Conservation (phyloP, 1,140 invertebrate species). For the Harlomillsia oculata region DNA sequence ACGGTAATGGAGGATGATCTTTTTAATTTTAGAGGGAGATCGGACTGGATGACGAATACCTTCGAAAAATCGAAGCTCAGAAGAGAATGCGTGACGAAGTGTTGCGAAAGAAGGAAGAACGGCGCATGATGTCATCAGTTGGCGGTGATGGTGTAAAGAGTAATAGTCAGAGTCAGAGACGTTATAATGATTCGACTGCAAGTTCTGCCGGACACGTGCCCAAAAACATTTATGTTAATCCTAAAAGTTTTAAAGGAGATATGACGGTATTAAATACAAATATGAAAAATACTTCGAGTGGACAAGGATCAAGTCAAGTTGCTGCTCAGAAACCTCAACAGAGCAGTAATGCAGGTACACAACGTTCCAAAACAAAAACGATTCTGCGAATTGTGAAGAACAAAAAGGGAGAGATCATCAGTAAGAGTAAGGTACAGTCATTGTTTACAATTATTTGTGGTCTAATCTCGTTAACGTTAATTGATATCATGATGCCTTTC, state of each 20-base stretch:
- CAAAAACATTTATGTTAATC: slow-evolving; percentile 28
- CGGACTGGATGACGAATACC: slow-evolving; percentile 30
- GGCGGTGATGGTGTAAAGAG: background rate
- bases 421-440: slow-evolving; percentile 29
- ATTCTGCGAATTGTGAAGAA: slow-evolving; percentile 29
- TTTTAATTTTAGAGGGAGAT: slow-evolving; percentile 23
- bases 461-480: no score
- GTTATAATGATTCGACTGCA: no score
- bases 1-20: background rate
- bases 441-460: no score
- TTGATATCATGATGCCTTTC: no score
- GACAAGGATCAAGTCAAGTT: slow-evolving; percentile 5
- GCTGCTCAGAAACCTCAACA: background rate
- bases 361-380: slow-evolving; percentile 17
- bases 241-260: slow-evolving; percentile 25
- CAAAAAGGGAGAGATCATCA: slow-evolving; percentile 34
- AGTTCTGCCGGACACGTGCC: background rate
- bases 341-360: background rate
- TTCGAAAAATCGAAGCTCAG: slow-evolving; percentile 27
- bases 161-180: no score
- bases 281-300: slow-evolving; percentile 13
- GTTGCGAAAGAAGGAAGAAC: slow-evolving; percentile 26
- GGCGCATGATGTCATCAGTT: background rate
- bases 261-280: slow-evolving; percentile 17
- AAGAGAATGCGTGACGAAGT: slow-evolving; percentile 23